Evolutionary conservation across 2,797 vertebrate genomes (phyloP), one percentile per base, ranked within the genome.

Genomic region (Ctenopoma multispine): DNA sequence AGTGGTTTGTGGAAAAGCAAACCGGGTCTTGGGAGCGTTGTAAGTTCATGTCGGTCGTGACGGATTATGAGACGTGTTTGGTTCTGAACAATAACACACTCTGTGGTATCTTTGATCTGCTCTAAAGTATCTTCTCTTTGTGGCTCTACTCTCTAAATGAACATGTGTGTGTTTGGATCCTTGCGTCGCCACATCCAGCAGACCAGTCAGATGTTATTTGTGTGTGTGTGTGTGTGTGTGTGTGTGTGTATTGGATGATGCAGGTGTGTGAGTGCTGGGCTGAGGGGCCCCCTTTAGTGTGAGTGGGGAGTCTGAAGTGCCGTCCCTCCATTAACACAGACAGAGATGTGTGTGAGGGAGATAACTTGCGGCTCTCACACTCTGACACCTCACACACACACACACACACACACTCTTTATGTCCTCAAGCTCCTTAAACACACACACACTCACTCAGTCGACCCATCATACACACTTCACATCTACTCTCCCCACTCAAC

Each of bases 321-420:
- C 50, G 41, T 89, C 85, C 75, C 68, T 87, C 93, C 91, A 93
- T 93, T 92, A 92, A 90, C 90, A 90, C 89, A 89, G 69, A 79
- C 66, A 44, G 82, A 92, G 91, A 91, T 92, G 93, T 93, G 80
- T 88, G 92, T 81, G 74, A 75, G 81, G 73, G 81, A 69, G 92
- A 93, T 92, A 91, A 85, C 77, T 62, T 54, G 74, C 54, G 77
- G 80, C 90, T 73, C 78, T 86, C 82, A 82, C 83, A 83, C 85
- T 83, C 88, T 70, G 74, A 77, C 76, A 79, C 77, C 70, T 64
- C 49, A 14, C 72, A 48, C 76, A 59, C 77, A 69, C 72, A 70
- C 78, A 68, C 70, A 61, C 63, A 54, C 69, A 55, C 65, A 64
- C 67, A 8, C 56, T 75, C 49, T 67, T 69, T 23, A 61, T 36